These are phyloP conservation scores for Drosophila orosa DNA, from an alignment of 1,140 invertebrate species.

Conservation along the genomic window DNA sequence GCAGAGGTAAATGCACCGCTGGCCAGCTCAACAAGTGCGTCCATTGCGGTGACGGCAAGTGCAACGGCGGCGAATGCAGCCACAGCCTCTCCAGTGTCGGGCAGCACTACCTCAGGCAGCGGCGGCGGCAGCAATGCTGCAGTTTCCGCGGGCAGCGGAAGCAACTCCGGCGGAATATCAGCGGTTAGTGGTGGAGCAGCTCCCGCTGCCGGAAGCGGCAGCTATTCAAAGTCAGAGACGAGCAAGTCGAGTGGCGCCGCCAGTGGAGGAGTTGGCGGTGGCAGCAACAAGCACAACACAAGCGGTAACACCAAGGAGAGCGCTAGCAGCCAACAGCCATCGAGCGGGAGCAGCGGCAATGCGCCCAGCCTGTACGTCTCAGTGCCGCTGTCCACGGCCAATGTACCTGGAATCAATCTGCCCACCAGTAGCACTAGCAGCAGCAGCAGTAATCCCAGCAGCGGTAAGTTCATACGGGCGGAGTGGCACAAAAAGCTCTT, in stretches of 20 bases:
- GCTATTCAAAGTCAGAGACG: constrained; percentile 53
- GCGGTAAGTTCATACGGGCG: constrained; percentile 37
- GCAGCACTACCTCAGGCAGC: constrained; percentile 43
- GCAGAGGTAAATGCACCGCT: constrained; percentile 70
- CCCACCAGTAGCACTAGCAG: constrained; percentile 58
- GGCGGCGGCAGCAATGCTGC: constrained; percentile 23
- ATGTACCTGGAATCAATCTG: constrained; percentile 84
- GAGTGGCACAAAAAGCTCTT: background rate
- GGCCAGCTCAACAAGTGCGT: constrained; percentile 48
- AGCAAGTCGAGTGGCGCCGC: constrained; percentile 41
- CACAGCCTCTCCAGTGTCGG: constrained; percentile 35
- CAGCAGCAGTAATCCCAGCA: constrained; percentile 35
- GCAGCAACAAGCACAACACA: constrained; percentile 52
- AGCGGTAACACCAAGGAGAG: constrained; percentile 42
- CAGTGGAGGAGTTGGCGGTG: constrained; percentile 16
- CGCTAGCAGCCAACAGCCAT: constrained; percentile 22
- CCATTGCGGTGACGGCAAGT: constrained; percentile 53
- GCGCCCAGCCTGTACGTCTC: constrained; percentile 82
- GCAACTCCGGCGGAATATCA: constrained; percentile 17
- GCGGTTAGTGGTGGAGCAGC: constrained; percentile 3
- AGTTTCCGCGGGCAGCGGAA: constrained; percentile 9
- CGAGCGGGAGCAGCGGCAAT: constrained; percentile 42
- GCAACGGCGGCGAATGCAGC: constrained; percentile 39
- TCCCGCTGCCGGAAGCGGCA: constrained; percentile 14
- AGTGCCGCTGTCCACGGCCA: constrained; percentile 81